A percentile compares a stretch with the other conserved stretches of the same genome.
phyloP scores from a whole-genome alignment of 2,888 invertebrate genomes.

The Desoria tigrina region DNA sequence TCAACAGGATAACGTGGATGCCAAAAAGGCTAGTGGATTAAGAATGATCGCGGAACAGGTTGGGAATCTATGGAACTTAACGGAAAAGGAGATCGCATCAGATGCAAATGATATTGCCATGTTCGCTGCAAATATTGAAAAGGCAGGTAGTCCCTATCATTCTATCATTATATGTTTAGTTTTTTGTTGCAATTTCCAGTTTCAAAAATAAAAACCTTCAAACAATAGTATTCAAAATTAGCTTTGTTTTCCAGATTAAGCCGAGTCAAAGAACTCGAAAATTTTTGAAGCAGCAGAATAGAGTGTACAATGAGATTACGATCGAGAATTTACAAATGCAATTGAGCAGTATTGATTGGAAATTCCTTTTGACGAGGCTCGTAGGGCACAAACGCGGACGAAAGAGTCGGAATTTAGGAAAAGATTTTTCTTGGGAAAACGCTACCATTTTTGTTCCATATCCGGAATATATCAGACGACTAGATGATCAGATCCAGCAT shows the following conservation, averaged over 20 bases:
- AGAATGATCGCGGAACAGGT: slow-evolving; percentile 40
- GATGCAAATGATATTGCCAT: slow-evolving; percentile 37
- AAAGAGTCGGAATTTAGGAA: no score
- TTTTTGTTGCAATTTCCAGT: slow-evolving; percentile 8
- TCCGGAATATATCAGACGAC: slow-evolving; percentile 55
- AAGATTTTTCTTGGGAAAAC: slow-evolving; percentile 45
- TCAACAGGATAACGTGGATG: slow-evolving; percentile 49
- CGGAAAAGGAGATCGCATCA: slow-evolving; percentile 39
- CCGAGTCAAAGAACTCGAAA: slow-evolving; percentile 51
- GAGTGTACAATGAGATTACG: slow-evolving; percentile 57
- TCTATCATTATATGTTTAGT: slow-evolving; percentile 3
- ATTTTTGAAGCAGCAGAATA: slow-evolving; percentile 55
- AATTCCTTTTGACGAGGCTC: slow-evolving; percentile 33
- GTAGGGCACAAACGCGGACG: slow-evolving; percentile 26
- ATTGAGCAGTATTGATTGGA: slow-evolving; percentile 57
- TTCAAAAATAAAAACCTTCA: no score
- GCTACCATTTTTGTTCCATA: slow-evolving; percentile 55
- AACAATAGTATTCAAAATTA: no score
- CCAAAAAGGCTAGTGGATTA: slow-evolving; percentile 42
- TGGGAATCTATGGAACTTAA: slow-evolving; percentile 37
- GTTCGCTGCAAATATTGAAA: slow-evolving; percentile 46
- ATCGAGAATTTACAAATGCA: slow-evolving; percentile 58
- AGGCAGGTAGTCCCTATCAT: slow-evolving; percentile 28
- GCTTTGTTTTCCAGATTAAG: slow-evolving; percentile 36
- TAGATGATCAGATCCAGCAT: slow-evolving; percentile 53